These are phyloP conservation scores for Dynastes maya DNA, from an alignment of 2,888 invertebrate species.

Conservation along the genomic window DNA sequence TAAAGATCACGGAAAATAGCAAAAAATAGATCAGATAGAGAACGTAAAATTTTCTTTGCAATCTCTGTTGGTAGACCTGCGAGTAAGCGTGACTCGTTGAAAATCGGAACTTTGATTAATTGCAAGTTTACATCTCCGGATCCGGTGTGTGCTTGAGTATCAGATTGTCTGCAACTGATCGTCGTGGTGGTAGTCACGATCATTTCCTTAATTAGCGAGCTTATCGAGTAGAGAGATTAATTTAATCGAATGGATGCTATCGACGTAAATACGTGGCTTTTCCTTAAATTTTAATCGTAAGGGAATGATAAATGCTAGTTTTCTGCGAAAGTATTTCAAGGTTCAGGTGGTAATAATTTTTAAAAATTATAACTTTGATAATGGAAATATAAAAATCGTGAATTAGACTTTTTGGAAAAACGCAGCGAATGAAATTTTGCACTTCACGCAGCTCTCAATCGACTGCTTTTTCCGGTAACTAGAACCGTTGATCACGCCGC, in stretches of 20 bases:
- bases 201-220: constrained; percentile 65
- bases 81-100: constrained; percentile 39
- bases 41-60: no score
- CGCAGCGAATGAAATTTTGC: no score
- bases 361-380: no score
- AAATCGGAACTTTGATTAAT: constrained; percentile 58
- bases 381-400: no score
- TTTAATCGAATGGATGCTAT: constrained; percentile 60
- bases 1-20: no score
- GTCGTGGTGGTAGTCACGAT: constrained; percentile 59
- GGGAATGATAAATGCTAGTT: constrained; percentile 36
- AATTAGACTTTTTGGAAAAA: no score
- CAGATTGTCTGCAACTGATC: constrained; percentile 58
- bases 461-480: no score
- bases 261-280: constrained; percentile 32
- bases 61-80: not conserved
- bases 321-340: constrained; percentile 1
- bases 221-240: constrained; percentile 64
- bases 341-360: no score
- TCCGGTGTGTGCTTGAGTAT: constrained; percentile 54
- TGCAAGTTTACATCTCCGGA: constrained; percentile 58
- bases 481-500: no score
- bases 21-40: no score
- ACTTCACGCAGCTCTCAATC: no score
- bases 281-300: constrained; percentile 37